Evolutionary conservation across 2,797 vertebrate genomes (phyloP), one percentile per base, ranked within the genome.

Genomic region (Lates japonicus): DNA sequence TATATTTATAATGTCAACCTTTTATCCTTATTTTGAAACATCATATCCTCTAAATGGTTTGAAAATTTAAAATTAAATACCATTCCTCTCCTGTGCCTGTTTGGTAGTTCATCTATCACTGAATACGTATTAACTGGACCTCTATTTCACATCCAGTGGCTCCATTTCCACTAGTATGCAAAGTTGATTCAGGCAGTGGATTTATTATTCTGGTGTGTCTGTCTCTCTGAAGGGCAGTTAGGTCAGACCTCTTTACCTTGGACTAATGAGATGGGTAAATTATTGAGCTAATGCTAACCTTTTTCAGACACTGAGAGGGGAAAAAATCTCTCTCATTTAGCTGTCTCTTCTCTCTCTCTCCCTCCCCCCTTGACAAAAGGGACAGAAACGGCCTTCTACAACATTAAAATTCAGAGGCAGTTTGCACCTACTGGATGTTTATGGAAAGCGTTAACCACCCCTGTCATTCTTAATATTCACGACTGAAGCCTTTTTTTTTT

Each of bases 401-500:
- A 87, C 95, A 97, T 97, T 97, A 97, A 95, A 93, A 97, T 97
- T 97, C 96, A 93, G 94, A 87, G 84, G 95, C 95, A 89, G 96
- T 96, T 95, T 96, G 92, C 87, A 88, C 70, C 76, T 95, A 90
- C 95, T 94, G 94, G 95, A 96, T 96, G 96, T 97, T 97, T 97
- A 97, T 97, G 95, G 95, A 96, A 95, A 95, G 96, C 95, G 96
- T 97, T 97, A 97, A 96, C 96, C 95, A 91, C 86, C 74, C 95
- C 97, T 97, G 97, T 98, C 97, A 97, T 97, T 98, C 97, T 97
- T 98, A 98, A 98, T 99, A 97, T 96, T 96, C 95, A 96, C 94
- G 94, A 95, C 95, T 96, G 90, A 96, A 96, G 95, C 94, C 94
- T 73, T 84, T 87, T 76, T 54, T 62, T 60, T 74, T 44, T 81